Conservation (phyloP, 2,888 invertebrate genomes). For the Brenthis daphne region DNA sequence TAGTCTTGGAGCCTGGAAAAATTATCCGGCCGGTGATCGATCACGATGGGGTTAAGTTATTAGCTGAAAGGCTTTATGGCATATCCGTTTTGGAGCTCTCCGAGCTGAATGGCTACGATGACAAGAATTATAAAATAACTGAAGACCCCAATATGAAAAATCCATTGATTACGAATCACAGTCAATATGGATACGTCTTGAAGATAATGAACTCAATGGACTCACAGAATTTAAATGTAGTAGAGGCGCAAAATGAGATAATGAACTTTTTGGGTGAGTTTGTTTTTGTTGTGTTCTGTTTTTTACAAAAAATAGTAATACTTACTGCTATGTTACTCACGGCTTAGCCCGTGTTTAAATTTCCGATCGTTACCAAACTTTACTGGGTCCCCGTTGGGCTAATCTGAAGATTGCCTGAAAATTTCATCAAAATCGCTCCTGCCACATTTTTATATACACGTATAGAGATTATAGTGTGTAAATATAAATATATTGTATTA, state of each 20-base stretch:
- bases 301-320: not conserved
- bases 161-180: conserved; percentile 79
- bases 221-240: conserved; percentile 84
- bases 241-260: conserved; percentile 89
- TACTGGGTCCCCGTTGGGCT: too few relatives aligned
- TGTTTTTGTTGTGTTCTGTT: not conserved
- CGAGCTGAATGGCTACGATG: conserved; percentile 89
- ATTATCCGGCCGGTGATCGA: conserved; percentile 82
- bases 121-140: conserved; percentile 87
- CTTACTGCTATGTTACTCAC: too few relatives aligned
- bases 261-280: conserved; percentile 87
- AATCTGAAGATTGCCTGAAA: too few relatives aligned
- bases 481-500: too few relatives aligned
- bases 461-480: too few relatives aligned
- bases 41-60: conserved; percentile 73
- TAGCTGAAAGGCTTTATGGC: conserved; percentile 84
- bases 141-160: conserved; percentile 84
- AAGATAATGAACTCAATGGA: conserved; percentile 93
- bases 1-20: conserved; percentile 75
- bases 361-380: too few relatives aligned
- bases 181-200: conserved; percentile 86
- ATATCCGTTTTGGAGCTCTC: conserved; percentile 80
- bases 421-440: too few relatives aligned
- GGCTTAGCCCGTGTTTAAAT: too few relatives aligned
- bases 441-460: too few relatives aligned